Evolutionary conservation across 2,888 invertebrate genomes (phyloP), one percentile per base, ranked within the genome.

Genomic region (Eupithecia centaureata): DNA sequence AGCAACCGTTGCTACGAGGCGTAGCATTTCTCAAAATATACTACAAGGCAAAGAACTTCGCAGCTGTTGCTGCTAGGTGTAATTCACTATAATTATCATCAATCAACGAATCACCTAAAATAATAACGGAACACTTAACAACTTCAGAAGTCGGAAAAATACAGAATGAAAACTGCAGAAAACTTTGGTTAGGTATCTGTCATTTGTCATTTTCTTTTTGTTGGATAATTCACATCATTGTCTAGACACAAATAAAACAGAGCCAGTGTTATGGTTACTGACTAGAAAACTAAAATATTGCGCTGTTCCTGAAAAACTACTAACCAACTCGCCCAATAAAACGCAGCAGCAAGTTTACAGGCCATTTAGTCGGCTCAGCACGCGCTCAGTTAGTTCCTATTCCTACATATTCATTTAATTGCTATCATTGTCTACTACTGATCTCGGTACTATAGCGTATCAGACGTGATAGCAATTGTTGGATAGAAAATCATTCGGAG

Each of bases 351-450:
- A 77, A 77, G 82, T 85, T 85, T 84, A 86, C 84, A 81, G 85
- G 79, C 85, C 77, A 84, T 86, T 83, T 78, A 77, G 81, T 77
- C 71, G 81, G 80, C 80, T 79, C 82, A 81, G 83, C 85, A 79
- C 82, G 83, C 78, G 57, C 78, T 74, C 81, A 77, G 78, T 79
- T 79, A 79, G 78, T 77, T 78, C 64, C 72, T 81, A 79, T 77
- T 78, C 63, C 73, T 81, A 78, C 80, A 80, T 83, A 81, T 86
- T 86, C 82, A 85, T 86, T 82, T 85, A 83, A 85, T 86, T 85
- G 80, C 74, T 78, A 74, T 77, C 80, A 79, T 82, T 80, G 79
- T 72, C 75, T 65, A 62, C 75, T 65, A 62, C 61, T 42, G 68
- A 80, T 82, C 78, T 71, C 75, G 73, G 61, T 51, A 61, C 18